These are phyloP conservation scores for Drosophila erecta DNA, from an alignment of 1,140 invertebrate genomes.

Conservation along the genomic window DNA sequence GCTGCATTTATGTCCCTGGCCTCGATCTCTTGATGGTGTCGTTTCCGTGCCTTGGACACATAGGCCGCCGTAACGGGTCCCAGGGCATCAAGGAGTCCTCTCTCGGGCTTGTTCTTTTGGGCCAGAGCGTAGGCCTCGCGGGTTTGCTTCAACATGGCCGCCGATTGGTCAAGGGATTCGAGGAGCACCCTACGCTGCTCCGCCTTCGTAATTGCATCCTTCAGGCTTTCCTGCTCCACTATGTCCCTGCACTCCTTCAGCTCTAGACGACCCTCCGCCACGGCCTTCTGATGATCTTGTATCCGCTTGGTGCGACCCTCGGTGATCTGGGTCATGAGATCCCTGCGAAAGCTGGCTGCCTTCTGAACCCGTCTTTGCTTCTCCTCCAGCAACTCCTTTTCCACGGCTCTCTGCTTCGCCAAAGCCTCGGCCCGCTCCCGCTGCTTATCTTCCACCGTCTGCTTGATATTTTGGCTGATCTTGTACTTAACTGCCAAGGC, in stretches of 20 bases:
- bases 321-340: constrained; percentile 49
- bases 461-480: constrained; percentile 5
- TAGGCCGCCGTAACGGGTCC: constrained; percentile 28
- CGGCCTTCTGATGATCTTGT: background rate
- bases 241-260: constrained; percentile 17
- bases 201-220: constrained; percentile 1
- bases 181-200: constrained; percentile 34
- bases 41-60: constrained; percentile 5
- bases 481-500: constrained; percentile 37
- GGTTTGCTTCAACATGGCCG: constrained; percentile 8
- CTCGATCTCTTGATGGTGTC: constrained; percentile 12
- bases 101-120: constrained; percentile 22
- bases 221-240: constrained; percentile 8
- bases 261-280: constrained; percentile 46
- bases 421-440: constrained; percentile 36
- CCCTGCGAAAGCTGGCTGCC: constrained; percentile 15
- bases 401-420: constrained; percentile 12
- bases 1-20: constrained; percentile 37
- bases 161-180: constrained; percentile 37
- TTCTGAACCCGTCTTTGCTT: constrained; percentile 21
- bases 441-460: background rate
- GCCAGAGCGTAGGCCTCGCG: background rate
- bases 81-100: constrained; percentile 51
- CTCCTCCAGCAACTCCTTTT: constrained; percentile 40
- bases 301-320: constrained; percentile 10